Evolutionary conservation across 2,797 vertebrate genomes (phyloP).

Genomic region (Sebastes taczanowskii): DNA sequence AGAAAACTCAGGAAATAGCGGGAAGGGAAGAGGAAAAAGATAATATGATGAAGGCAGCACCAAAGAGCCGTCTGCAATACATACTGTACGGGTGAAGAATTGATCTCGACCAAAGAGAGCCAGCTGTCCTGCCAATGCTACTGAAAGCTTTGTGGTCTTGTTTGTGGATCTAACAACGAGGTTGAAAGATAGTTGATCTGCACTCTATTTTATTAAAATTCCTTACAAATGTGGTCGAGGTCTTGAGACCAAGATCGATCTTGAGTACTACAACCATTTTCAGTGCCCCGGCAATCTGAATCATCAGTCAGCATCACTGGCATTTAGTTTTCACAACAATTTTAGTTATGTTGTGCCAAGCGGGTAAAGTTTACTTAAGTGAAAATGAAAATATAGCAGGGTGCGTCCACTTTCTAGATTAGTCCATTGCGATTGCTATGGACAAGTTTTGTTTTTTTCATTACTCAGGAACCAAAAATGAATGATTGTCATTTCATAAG

Average conservation of each 20-base stretch:
- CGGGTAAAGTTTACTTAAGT: background rate
- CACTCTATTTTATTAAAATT: no score
- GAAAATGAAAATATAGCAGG: background rate
- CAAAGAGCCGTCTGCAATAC: conserved; percentile 32
- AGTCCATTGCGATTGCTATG: background rate
- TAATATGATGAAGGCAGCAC: background rate
- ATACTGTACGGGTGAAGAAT: background rate
- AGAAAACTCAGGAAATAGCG: conserved; percentile 2
- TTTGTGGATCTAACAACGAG: background rate
- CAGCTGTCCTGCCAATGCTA: background rate
- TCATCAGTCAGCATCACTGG: background rate
- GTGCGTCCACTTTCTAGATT: background rate
- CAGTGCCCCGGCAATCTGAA: background rate
- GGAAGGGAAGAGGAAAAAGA: background rate
- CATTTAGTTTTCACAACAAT: background rate
- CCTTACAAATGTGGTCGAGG: background rate
- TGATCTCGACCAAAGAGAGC: conserved; percentile 23
- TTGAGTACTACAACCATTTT: background rate
- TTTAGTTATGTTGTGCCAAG: background rate
- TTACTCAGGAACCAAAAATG: conserved; percentile 45
- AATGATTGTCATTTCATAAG: conserved; percentile 10
- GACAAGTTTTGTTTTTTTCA: background rate
- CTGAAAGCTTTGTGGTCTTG: background rate
- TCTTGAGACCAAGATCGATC: no score
- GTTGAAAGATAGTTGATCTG: background rate